phyloP scores from a whole-genome alignment of 2,797 vertebrate species.

The Odontamblyopus lacepedii region DNA sequence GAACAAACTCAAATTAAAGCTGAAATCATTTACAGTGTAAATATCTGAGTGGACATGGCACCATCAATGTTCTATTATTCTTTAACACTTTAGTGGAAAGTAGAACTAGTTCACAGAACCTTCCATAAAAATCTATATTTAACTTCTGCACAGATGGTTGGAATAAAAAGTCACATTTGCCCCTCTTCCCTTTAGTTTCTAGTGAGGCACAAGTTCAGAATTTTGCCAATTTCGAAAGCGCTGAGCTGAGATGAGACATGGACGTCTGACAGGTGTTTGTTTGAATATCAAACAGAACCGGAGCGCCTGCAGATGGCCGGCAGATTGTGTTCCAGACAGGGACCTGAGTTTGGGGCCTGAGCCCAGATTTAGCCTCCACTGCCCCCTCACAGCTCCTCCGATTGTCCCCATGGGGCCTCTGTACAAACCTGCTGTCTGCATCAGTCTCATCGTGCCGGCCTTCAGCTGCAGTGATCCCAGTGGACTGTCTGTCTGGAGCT shows the following conservation, averaged over 20 bases:
- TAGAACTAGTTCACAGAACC: constrained; percentile 64
- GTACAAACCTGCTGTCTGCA: constrained; percentile 39
- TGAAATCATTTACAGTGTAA: constrained; percentile 61
- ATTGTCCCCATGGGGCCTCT: constrained; percentile 53
- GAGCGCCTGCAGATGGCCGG: constrained; percentile 76
- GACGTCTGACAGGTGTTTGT: constrained; percentile 79
- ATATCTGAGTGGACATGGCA: constrained; percentile 50
- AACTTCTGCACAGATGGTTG: constrained; percentile 71
- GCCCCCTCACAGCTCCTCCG: constrained; percentile 43
- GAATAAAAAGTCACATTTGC: constrained; percentile 65
- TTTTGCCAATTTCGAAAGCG: constrained; percentile 72
- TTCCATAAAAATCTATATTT: constrained; percentile 73
- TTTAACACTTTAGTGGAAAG: constrained; percentile 68
- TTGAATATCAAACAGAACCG: constrained; percentile 76
- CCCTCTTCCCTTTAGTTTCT: constrained; percentile 53
- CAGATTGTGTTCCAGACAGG: constrained; percentile 79
- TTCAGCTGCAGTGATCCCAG: constrained; percentile 28
- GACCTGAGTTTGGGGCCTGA: constrained; percentile 58
- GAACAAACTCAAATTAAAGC: constrained; percentile 39
- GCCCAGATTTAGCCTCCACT: constrained; percentile 43
- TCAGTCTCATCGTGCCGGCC: constrained; percentile 35
- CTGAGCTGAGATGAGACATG: constrained; percentile 65
- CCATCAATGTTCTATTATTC: constrained; percentile 65
- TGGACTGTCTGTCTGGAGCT: constrained; percentile 36
- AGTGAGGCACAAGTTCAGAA: constrained; percentile 55